Percentiles rank a stretch among this genome's conserved stretches.
These are phyloP conservation scores for Champsocephalus esox DNA, from an alignment of 2,797 vertebrate species.

Conservation along the genomic window DNA sequence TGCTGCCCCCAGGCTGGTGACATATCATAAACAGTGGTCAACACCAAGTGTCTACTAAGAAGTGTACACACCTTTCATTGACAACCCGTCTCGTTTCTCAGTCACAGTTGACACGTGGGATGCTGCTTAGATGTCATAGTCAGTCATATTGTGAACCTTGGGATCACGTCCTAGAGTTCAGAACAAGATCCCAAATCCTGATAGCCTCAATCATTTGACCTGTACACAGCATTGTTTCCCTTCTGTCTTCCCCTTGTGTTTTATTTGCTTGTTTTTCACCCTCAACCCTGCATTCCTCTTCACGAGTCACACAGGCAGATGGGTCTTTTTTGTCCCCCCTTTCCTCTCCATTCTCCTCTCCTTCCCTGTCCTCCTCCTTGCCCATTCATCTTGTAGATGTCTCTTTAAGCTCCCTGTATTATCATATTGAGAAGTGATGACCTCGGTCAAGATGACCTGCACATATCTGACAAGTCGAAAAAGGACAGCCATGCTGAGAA, in stretches of 20 bases:
- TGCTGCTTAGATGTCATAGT: constrained; percentile 32
- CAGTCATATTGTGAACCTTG: constrained; percentile 46
- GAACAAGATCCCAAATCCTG: constrained; percentile 60
- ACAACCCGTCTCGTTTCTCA: constrained; percentile 30
- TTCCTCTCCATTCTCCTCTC: constrained; percentile 47
- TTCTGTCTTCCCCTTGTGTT: constrained; percentile 43
- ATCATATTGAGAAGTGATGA: constrained; percentile 66
- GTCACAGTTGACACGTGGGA: constrained; percentile 38
- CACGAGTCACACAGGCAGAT: constrained; percentile 50
- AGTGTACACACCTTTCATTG: constrained; percentile 22
- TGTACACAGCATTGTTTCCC: constrained; percentile 43
- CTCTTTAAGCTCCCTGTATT: constrained; percentile 38
- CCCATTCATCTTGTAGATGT: constrained; percentile 61
- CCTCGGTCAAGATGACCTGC: constrained; percentile 81
- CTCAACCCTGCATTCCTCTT: constrained; percentile 63
- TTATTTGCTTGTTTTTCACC: constrained; percentile 64
- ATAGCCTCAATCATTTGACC: constrained; percentile 62
- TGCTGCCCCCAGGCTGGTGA: constrained; percentile 54
- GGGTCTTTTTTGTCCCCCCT: constrained; percentile 51
- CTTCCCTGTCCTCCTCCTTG: constrained; percentile 59
- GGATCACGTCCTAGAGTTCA: constrained; percentile 60
- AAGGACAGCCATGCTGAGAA: constrained; percentile 52
- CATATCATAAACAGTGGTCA: constrained; percentile 45
- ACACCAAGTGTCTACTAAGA: constrained; percentile 19
- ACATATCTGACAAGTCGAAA: constrained; percentile 64